Conservation (phyloP, 2,797 vertebrate species). For the Sebastolobus altivelis region DNA sequence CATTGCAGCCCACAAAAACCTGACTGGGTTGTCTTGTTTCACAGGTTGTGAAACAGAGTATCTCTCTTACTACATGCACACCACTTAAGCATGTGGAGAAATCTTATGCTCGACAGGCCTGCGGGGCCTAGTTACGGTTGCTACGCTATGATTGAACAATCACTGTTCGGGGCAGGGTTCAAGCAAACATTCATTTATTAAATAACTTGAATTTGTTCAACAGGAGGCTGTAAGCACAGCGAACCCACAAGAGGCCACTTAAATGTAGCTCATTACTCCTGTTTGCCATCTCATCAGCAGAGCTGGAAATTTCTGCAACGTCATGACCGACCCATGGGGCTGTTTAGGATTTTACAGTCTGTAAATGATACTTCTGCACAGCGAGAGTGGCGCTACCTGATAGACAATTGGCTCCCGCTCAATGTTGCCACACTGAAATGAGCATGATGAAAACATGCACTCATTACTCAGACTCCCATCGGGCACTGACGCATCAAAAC, state of each 20-base stretch:
- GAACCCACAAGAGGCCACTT: conserved; percentile 23
- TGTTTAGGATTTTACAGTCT: conserved; percentile 11
- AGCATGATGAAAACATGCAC: conserved; percentile 27
- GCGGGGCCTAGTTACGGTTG: neutral
- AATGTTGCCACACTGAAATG: neutral
- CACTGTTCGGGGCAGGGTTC: neutral
- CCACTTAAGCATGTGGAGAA: neutral
- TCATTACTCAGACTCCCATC: conserved; percentile 40
- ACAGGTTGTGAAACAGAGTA: neutral
- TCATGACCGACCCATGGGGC: conserved; percentile 18
- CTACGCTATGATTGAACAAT: neutral
- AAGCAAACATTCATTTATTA: neutral
- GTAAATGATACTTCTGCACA: conserved; percentile 16
- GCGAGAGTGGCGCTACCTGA: conserved; percentile 3
- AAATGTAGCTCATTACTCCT: conserved; percentile 17
- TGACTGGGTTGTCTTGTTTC: too few relatives aligned
- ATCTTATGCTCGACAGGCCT: conserved; percentile 2
- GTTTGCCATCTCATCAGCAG: conserved; percentile 7
- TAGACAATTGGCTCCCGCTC: neutral
- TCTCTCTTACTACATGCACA: neutral
- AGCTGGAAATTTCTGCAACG: neutral
- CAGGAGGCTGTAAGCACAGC: neutral
- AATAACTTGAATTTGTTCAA: conserved; percentile 12
- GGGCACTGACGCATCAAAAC: conserved; percentile 31
- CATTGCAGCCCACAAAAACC: too few relatives aligned